phyloP scores from a whole-genome alignment of 2,797 vertebrate species.

The Sebastes steindachneri region DNA sequence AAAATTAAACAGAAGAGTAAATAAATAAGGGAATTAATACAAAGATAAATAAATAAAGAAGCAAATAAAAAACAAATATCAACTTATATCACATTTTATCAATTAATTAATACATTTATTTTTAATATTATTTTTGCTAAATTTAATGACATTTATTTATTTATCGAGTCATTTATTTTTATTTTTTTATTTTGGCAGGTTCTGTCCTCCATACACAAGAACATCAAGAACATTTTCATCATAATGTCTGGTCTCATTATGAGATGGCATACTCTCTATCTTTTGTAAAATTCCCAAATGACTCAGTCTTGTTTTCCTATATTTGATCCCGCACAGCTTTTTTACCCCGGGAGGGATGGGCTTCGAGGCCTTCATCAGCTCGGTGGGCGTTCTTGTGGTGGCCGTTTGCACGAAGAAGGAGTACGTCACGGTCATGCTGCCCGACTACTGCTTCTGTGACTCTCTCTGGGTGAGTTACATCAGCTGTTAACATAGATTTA shows the following conservation, averaged over 20 bases:
- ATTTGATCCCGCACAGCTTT: conserved; percentile 82
- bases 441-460: conserved; percentile 97
- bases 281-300: not conserved
- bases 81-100: no score
- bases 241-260: not conserved
- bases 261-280: not conserved
- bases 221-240: not conserved
- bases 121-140: no score
- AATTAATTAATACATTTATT: no score
- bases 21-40: no score
- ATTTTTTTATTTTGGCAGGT: no score
- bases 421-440: conserved; percentile 95
- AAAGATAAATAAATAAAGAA: no score
- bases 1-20: no score
- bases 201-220: no score
- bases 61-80: no score
- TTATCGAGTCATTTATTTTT: no score
- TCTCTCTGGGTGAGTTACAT: conserved; percentile 93
- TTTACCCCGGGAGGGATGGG: conserved; percentile 94
- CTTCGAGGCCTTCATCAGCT: conserved; percentile 96
- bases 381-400: conserved; percentile 90
- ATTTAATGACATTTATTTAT: no score
- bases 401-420: conserved; percentile 98
- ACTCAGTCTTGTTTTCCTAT: not conserved
- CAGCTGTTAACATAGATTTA: not conserved